These are phyloP conservation scores for Channa maculata DNA, from an alignment of 2,113 vertebrate genomes.

Conservation along the genomic window DNA sequence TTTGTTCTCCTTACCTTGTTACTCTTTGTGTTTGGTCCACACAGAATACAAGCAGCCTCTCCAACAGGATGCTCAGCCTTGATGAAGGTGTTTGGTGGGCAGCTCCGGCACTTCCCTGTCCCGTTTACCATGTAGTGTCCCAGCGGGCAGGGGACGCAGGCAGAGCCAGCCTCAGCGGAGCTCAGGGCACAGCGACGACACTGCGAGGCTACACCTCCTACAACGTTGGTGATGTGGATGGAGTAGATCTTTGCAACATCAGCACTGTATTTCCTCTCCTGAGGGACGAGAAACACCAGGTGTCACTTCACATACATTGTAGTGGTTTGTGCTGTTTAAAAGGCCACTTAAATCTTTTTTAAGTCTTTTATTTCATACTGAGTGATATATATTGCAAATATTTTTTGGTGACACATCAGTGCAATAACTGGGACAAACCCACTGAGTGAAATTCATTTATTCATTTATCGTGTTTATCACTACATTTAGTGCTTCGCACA, in stretches of 20 bases:
- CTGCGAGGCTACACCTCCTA: conserved; percentile 90
- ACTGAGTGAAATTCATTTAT: background rate
- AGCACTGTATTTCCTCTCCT: conserved; percentile 88
- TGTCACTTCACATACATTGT: background rate
- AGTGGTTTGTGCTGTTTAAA: background rate
- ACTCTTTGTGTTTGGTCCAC: conserved; percentile 88
- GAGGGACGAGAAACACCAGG: conserved; percentile 21
- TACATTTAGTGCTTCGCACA: background rate
- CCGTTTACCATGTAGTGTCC: conserved; percentile 86
- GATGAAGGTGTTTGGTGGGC: conserved; percentile 87
- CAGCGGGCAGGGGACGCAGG: conserved; percentile 89
- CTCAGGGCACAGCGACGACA: conserved; percentile 89
- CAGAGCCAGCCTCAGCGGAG: conserved; percentile 62
- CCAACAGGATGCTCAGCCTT: conserved; percentile 84
- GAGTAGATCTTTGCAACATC: conserved; percentile 93
- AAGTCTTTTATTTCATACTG: no score
- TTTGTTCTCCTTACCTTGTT: conserved; percentile 83
- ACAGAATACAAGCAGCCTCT: conserved; percentile 84
- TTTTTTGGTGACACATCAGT: background rate
- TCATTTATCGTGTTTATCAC: background rate
- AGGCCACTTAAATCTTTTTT: background rate
- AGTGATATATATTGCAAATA: no score
- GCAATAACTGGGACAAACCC: background rate
- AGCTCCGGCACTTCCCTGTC: conserved; percentile 85
- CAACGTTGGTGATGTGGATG: conserved; percentile 91